Conservation (phyloP, 2,888 invertebrate species). For the Drosophila nr. fundita region DNA sequence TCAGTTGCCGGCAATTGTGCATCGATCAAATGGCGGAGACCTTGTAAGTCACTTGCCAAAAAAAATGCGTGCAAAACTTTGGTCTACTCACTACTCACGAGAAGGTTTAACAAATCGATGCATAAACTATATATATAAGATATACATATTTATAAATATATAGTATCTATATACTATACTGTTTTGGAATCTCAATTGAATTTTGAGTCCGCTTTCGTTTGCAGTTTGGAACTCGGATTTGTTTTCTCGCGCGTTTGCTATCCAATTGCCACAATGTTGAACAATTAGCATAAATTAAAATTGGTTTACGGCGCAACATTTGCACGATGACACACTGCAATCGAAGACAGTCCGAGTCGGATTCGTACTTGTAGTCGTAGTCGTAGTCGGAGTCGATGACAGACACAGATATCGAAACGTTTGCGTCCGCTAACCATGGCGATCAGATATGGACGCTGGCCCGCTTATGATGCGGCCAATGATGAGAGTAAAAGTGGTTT, state of each 20-base stretch:
- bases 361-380: not conserved
- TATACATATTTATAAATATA: not conserved
- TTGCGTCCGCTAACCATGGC: conserved; percentile 5
- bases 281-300: conserved; percentile 80
- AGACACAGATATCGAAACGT: conserved; percentile 12
- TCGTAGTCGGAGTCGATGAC: not conserved
- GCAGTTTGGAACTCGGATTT: conserved; percentile 5
- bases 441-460: conserved; percentile 29
- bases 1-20: conserved; percentile 80
- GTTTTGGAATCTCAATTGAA: not conserved
- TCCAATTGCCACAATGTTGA: conserved; percentile 66
- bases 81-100: not conserved
- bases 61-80: conserved; percentile 72
- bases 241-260: conserved; percentile 51
- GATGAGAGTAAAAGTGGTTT: conserved; percentile 79
- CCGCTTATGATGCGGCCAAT: conserved; percentile 44
- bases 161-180: not conserved
- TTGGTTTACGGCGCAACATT: conserved; percentile 75
- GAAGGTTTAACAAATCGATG: not conserved
- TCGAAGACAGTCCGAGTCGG: conserved; percentile 8
- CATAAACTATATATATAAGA: not conserved
- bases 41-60: conserved; percentile 59
- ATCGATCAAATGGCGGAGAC: conserved; percentile 75
- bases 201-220: not conserved
- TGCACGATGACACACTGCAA: conserved; percentile 69